A percentile compares a stretch with the other conserved stretches of the same genome.
phyloP scores from a whole-genome alignment of 2,888 invertebrate genomes.

The Morpho deidamia region DNA sequence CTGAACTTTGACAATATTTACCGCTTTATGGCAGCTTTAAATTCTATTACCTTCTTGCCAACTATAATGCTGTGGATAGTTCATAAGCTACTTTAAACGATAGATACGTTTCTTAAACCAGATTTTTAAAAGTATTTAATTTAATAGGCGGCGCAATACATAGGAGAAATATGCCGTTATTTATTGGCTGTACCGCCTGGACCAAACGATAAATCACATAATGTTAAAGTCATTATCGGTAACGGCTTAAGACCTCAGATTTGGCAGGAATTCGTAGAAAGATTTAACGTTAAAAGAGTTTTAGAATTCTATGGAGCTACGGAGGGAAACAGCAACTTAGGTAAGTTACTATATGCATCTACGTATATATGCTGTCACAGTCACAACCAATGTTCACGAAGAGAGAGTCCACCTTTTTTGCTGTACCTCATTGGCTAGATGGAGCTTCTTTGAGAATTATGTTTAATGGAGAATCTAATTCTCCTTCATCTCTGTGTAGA shows the following conservation, averaged over 20 bases:
- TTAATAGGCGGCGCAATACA: constrained; percentile 87
- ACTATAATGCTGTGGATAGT: too few relatives aligned
- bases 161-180: constrained; percentile 93
- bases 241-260: constrained; percentile 96
- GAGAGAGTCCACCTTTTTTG: too few relatives aligned
- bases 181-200: constrained; percentile 84
- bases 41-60: too few relatives aligned
- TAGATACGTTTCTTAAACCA: neutral
- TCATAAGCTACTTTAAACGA: too few relatives aligned
- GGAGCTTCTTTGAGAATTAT: too few relatives aligned
- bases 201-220: constrained; percentile 81
- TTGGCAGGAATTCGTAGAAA: constrained; percentile 91
- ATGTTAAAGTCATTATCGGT: constrained; percentile 89
- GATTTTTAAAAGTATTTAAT: neutral
- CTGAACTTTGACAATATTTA: too few relatives aligned
- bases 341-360: constrained; percentile 56
- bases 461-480: too few relatives aligned
- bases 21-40: too few relatives aligned
- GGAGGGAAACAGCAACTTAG: constrained; percentile 96
- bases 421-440: too few relatives aligned
- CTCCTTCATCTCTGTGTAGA: too few relatives aligned
- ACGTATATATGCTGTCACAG: constrained; percentile 56
- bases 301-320: constrained; percentile 98
- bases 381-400: too few relatives aligned
- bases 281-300: constrained; percentile 83